Percentiles rank a stretch among this genome's conserved stretches.
These are phyloP conservation scores for Pangasianodon gigas DNA, from an alignment of 2,113 vertebrate species.

Conservation along the genomic window DNA sequence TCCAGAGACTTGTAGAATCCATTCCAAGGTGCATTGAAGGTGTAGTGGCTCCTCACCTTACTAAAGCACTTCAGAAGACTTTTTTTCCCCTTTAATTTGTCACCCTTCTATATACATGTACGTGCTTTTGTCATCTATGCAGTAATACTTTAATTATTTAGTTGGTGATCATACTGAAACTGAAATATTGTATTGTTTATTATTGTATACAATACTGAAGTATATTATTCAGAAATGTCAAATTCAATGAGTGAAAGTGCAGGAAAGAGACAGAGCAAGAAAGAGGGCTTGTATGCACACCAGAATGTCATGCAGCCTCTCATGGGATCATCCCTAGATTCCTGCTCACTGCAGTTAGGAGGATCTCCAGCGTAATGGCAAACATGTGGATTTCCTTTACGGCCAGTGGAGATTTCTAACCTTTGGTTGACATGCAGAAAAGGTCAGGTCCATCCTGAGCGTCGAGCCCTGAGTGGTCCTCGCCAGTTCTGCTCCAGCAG, in stretches of 20 bases:
- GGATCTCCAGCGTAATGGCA: slow-evolving; percentile 73
- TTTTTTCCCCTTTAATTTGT: background rate
- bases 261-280: slow-evolving; percentile 17
- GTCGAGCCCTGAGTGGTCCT: slow-evolving; percentile 61
- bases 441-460: slow-evolving; percentile 72
- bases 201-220: too few relatives aligned
- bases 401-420: slow-evolving; percentile 80
- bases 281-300: slow-evolving; percentile 28
- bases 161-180: background rate
- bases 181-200: background rate
- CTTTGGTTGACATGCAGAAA: slow-evolving; percentile 79
- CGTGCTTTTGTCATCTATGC: background rate
- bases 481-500: slow-evolving; percentile 59
- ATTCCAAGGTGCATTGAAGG: background rate
- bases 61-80: background rate
- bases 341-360: slow-evolving; percentile 57
- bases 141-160: slow-evolving; percentile 6
- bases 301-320: slow-evolving; percentile 44
- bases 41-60: background rate
- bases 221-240: slow-evolving; percentile 45
- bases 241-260: slow-evolving; percentile 42
- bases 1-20: background rate
- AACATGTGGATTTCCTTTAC: slow-evolving; percentile 78
- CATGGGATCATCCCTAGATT: slow-evolving; percentile 61
- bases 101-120: background rate